phyloP scores from a whole-genome alignment of 2,797 vertebrate species.

The Falco cherrug region DNA sequence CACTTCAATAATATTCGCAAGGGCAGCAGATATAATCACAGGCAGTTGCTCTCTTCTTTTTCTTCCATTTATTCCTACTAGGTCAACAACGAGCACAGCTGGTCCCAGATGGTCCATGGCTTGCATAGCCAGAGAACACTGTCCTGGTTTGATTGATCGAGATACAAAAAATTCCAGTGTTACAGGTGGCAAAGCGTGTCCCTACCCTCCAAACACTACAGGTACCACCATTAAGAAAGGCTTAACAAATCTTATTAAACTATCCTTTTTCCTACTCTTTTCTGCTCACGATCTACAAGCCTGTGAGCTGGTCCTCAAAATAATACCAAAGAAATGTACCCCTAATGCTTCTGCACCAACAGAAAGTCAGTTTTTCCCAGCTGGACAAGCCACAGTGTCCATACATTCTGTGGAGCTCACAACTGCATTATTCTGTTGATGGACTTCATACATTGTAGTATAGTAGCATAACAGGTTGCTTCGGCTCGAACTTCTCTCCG shows the following conservation, averaged over 20 bases:
- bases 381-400: neutral
- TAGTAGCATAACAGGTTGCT: neutral
- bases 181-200: neutral
- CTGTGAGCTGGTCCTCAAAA: neutral
- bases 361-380: neutral
- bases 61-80: constrained; percentile 14
- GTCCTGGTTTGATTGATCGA: neutral
- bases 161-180: neutral
- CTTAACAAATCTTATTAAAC: neutral
- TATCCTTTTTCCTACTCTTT: neutral
- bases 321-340: neutral
- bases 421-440: neutral
- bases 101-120: neutral
- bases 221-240: neutral
- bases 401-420: neutral
- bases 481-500: neutral
- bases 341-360: neutral
- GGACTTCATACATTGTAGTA: neutral
- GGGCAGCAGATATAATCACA: constrained; percentile 8
- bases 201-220: neutral
- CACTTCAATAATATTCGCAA: neutral
- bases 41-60: neutral
- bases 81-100: neutral
- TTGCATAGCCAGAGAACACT: neutral
- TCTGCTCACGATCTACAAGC: neutral